A percentile compares a stretch with the other conserved stretches of the same genome.
phyloP scores from a whole-genome alignment of 2,113 vertebrate genomes.

The Mesembrinibis cayennensis region DNA sequence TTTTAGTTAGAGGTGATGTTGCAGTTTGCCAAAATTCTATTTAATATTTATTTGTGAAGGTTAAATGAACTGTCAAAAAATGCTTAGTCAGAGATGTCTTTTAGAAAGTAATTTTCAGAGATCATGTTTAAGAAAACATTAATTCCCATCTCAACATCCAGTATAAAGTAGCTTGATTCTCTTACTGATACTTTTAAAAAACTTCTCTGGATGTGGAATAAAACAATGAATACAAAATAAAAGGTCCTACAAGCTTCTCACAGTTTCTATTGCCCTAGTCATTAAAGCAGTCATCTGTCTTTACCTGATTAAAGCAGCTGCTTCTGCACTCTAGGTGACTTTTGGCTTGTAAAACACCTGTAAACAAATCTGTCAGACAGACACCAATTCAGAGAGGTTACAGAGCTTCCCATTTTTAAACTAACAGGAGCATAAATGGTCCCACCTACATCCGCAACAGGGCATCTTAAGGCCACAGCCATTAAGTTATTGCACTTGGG shows the following conservation, averaged over 20 bases:
- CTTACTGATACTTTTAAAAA: not conserved
- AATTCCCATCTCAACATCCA: not conserved
- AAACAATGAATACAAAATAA: not conserved
- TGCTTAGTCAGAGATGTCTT: not conserved
- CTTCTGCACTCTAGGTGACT: not conserved
- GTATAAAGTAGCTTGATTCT: not conserved
- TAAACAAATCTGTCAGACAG: not conserved
- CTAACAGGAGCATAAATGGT: not conserved
- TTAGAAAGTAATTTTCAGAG: not conserved
- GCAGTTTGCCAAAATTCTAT: not conserved
- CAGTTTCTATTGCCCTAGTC: not conserved
- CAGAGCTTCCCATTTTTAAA: not conserved
- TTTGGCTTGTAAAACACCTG: not conserved
- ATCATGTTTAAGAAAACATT: not conserved
- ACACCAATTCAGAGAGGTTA: not conserved
- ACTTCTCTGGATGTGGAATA: not conserved
- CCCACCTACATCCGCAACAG: not conserved
- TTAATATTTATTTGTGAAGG: not conserved
- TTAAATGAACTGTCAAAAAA: constrained; percentile 18
- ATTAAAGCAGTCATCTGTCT: not conserved
- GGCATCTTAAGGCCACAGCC: not conserved
- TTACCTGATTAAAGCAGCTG: not conserved
- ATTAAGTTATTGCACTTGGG: not conserved
- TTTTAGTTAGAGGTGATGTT: not conserved
- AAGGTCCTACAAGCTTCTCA: not conserved